These are phyloP conservation scores for Sapajus apella DNA, from an alignment of 2,113 vertebrate genomes.

Conservation along the genomic window DNA sequence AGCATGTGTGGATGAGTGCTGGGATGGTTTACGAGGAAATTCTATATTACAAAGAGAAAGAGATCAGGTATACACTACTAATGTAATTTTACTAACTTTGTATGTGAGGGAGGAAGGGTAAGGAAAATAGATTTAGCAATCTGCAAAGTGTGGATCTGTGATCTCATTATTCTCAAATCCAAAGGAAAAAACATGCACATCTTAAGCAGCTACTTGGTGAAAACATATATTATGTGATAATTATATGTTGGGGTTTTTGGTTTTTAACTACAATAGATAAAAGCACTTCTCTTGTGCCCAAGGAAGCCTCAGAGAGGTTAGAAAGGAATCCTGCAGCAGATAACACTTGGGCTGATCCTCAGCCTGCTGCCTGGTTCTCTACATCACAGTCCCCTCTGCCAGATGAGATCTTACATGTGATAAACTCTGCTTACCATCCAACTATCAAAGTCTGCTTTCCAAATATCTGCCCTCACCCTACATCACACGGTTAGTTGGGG, in stretches of 20 bases:
- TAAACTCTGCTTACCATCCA: too few relatives aligned
- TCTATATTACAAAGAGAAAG: neutral
- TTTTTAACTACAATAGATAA: neutral
- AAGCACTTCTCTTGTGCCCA: neutral
- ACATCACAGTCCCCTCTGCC: neutral
- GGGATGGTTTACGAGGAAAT: neutral
- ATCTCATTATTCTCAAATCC: neutral
- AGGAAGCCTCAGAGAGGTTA: neutral
- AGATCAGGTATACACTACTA: neutral
- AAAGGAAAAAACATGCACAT: neutral
- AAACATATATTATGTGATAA: neutral
- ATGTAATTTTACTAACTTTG: neutral
- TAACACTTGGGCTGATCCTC: too few relatives aligned
- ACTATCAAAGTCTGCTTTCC: neutral
- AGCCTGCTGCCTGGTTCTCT: rapidly evolving
- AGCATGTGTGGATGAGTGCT: rapidly evolving
- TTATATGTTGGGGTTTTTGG: neutral
- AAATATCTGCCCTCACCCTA: neutral
- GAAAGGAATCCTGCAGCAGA: neutral
- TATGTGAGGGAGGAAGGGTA: too few relatives aligned
- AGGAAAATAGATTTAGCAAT: neutral
- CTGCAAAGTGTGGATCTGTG: neutral
- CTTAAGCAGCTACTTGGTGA: neutral
- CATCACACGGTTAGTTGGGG: neutral
- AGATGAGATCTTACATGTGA: neutral